Base-by-base conservation (phyloP, 2,797 vertebrate genomes). In the Luscinia megarhynchos region DNA sequence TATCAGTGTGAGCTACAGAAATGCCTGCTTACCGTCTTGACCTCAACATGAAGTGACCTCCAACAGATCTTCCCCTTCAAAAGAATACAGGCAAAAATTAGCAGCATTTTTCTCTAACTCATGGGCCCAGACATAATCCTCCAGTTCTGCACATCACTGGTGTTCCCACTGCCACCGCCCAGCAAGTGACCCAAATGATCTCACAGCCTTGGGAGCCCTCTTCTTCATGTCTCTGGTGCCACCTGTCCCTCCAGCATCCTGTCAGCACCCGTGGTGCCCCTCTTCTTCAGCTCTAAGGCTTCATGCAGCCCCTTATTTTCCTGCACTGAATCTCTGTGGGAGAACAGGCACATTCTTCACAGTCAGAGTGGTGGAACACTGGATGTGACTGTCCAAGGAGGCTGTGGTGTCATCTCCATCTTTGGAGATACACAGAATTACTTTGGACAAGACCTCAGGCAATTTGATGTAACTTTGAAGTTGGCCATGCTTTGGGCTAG, bases 261-360 rank as follows among this genome's bases (percentile, higher is more conserved):
- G 30, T 8, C 30, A 62, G 51, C 6, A 79, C 19, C 12, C 0
- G 0, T 20, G n/a, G 16, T 72, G n/a, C 23, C 4, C 14, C 38
- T 77, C 32, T 68, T 73, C 41, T 45, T 85, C 0, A 0, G 9
- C 61, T 34, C 13, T 62, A 40, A 48, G 12, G 6, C 18, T 77
- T 58, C n/a, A 4, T 54, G 12, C 41, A 62, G 34, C 21, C 48
- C 9, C 5, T 15, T 41, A 16, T 53, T 72, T 72, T 72, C 15
- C 51, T 86, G 36, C 63, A 23, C 10, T 55, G 20, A 27, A 43
- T 40, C 16, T 43, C 24, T 57, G 15, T 7, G 27, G 45, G 41
- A 48, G 46, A 72, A 24, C 16, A 63, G 50, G 26, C 9, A 5
- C 10, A 17, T 55, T 72, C 14, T 45, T 82, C 26, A 54, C 18